Evolutionary conservation across 2,888 invertebrate genomes (phyloP).

Genomic region (Molanna angustata): DNA sequence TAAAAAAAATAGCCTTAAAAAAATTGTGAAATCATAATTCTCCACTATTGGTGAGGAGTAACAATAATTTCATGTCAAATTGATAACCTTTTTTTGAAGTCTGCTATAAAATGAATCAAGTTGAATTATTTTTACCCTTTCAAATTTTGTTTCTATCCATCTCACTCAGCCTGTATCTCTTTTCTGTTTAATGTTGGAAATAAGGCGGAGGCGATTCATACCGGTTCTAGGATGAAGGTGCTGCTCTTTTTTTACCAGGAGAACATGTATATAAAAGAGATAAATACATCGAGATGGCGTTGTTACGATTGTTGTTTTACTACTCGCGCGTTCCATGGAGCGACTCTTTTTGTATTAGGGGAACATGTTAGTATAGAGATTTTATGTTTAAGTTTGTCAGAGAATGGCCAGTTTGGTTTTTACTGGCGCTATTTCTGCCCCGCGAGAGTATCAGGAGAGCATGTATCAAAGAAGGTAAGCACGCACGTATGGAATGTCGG

Average conservation of each 20-base stretch:
- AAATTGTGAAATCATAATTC: no score
- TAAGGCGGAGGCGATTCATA: no score
- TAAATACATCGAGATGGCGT: background rate
- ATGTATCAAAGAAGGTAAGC: constrained; percentile 12
- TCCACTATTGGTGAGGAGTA: no score
- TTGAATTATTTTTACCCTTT: no score
- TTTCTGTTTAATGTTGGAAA: no score
- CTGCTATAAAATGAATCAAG: no score
- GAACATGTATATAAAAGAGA: constrained; percentile 5
- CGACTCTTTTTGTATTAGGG: constrained; percentile 27
- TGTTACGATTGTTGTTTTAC: background rate
- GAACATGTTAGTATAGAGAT: constrained; percentile 13
- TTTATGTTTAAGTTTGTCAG: constrained; percentile 13
- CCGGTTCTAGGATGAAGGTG: constrained; percentile 12
- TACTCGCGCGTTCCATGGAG: constrained; percentile 22
- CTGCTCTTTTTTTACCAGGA: constrained; percentile 22
- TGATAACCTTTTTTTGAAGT: no score
- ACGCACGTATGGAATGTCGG: background rate
- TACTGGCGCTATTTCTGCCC: constrained; percentile 34
- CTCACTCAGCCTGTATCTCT: no score
- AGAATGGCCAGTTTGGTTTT: constrained; percentile 14
- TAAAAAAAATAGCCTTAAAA: no score
- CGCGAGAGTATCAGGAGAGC: constrained; percentile 31
- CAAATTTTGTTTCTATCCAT: no score
- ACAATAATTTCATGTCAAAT: no score